Base-by-base conservation (phyloP, 2,113 vertebrate species). In the Leucoraja erinaceus region DNA sequence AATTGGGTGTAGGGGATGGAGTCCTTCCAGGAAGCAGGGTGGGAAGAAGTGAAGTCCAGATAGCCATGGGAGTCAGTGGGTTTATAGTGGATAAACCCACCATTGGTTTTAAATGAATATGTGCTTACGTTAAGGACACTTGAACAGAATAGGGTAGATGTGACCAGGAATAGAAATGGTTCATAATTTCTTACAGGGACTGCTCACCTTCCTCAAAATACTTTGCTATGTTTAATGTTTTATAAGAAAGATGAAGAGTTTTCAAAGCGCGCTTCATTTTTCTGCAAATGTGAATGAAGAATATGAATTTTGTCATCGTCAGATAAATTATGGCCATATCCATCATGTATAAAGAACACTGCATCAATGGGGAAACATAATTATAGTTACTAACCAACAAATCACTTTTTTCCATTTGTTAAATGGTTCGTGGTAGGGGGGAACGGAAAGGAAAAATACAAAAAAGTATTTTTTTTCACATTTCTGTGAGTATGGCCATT, bases 401-500 rank as follows among this genome's bases (percentile, higher is more conserved):
- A 66, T 20, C 47, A 91, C 68, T 74, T 47, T 74, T 91, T 91
- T 94, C 95, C 94, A 94, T 94, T 93, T 94, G 93, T 93, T 93
- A 74, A 93, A 96, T 95, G 95, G 95, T 94, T 95, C 94, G 95
- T 94, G 94, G 94, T 72, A 22, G 70, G 70, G 18, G 94, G 93
- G 94, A 95, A 9, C 10, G 22, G 28, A 72, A 70, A 91, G 59
- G 38, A 9, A 94, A 94, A 94, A 94, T 90, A 95, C 93, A 94
- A 94, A 94, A 94, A 47, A 94, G 90, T 90, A 76, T 66, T 76
- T 22, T 63, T 84, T 66, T 78, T 74, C 78, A 93, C 93, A 94
- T 72, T 94, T 96, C 95, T 95, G 95, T 95, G 96, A 96, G 95
- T 94, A 94, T 84, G 78, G 47, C 93, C 93, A 93, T 93, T 93